Percentiles rank a stretch among this genome's conserved stretches.
Conservation (phyloP, 2,797 vertebrate species). For the Mormyrus proboscirostris region DNA sequence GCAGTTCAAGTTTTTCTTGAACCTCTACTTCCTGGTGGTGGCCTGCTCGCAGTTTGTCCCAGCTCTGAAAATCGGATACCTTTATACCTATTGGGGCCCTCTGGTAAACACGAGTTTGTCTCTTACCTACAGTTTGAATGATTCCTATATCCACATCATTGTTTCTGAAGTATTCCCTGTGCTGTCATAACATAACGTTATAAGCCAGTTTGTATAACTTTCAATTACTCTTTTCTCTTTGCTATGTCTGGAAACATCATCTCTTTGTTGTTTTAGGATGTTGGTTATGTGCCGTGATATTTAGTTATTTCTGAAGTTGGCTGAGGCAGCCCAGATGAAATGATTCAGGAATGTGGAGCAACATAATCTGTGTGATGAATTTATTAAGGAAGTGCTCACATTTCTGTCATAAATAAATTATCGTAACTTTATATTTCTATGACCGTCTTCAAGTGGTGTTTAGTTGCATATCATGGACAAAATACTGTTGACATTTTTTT, state of each 20-base stretch:
- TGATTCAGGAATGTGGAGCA: constrained; percentile 53
- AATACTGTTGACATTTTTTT: constrained; percentile 61
- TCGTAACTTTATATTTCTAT: constrained; percentile 20
- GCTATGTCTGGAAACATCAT: background rate
- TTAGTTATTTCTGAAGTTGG: constrained; percentile 35
- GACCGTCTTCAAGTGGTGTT: background rate
- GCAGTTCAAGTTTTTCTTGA: constrained; percentile 99
- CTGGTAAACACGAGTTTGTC: constrained; percentile 69
- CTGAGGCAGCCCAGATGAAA: constrained; percentile 61
- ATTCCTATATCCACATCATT: background rate
- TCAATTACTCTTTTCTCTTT: background rate
- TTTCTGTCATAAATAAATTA: constrained; percentile 42
- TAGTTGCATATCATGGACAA: constrained; percentile 56
- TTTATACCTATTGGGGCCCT: constrained; percentile 98
- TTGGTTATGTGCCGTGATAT: background rate
- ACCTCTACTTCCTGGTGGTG: constrained; percentile 94
- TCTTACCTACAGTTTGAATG: background rate
- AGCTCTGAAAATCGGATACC: constrained; percentile 89
- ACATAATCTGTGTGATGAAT: constrained; percentile 59
- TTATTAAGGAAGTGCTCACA: constrained; percentile 39
- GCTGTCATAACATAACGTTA: background rate
- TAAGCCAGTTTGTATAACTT: background rate
- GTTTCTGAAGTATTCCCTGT: background rate
- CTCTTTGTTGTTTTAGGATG: background rate
- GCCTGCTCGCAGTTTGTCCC: constrained; percentile 96